phyloP scores from a whole-genome alignment of 2,888 invertebrate genomes.

The Sympetrum striolatum region DNA sequence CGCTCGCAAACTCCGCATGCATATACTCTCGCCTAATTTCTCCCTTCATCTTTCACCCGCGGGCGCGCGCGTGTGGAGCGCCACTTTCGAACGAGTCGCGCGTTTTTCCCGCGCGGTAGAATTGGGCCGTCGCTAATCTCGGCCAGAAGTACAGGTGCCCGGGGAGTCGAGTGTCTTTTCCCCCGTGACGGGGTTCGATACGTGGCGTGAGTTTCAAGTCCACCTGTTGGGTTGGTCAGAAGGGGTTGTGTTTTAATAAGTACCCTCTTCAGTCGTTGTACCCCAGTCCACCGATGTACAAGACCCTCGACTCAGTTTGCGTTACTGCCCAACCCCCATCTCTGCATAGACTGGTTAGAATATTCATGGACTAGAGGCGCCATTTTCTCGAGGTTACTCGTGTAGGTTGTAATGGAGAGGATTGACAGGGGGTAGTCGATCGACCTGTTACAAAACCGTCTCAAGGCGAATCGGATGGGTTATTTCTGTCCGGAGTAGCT shows the following conservation, averaged over 20 bases:
- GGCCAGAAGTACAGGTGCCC: neutral
- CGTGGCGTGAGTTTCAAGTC: neutral
- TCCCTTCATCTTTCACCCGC: neutral
- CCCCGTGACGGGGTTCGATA: no score
- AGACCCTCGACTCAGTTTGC: neutral
- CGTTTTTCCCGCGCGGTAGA: no score
- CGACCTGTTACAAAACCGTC: no score
- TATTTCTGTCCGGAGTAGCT: neutral
- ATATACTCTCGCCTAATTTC: neutral
- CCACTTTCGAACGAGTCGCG: neutral
- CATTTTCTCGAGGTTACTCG: no score
- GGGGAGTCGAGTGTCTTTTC: neutral
- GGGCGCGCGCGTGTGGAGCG: neutral
- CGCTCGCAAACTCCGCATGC: slow-evolving; percentile 24
- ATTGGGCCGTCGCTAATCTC: no score
- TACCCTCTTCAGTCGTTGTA: neutral
- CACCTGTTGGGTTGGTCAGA: neutral
- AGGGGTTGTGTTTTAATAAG: neutral
- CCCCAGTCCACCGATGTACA: neutral
- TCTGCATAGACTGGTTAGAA: neutral
- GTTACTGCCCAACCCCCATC: neutral
- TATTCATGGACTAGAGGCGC: neutral
- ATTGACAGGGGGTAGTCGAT: no score
- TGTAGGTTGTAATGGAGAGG: no score
- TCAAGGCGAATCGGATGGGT: neutral